A percentile compares a stretch with the other conserved stretches of the same genome.
These are phyloP conservation scores for Acleris holmiana DNA, from an alignment of 2,888 invertebrate genomes.

Conservation along the genomic window DNA sequence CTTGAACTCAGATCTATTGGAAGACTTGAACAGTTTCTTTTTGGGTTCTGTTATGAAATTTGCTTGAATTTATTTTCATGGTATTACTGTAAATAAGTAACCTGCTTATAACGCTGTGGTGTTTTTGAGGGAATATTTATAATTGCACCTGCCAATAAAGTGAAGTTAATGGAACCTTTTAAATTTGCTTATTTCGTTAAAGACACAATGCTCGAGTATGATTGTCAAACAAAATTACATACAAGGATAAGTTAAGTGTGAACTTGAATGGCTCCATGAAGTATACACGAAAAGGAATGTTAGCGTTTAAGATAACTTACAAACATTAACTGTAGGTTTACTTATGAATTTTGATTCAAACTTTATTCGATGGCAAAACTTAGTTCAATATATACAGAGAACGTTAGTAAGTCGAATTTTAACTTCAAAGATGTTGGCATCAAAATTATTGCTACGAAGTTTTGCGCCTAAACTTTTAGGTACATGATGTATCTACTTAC, in stretches of 20 bases:
- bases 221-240: not conserved
- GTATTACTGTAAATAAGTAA: too few species aligned
- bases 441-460: slow-evolving; percentile 79
- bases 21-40: too few species aligned
- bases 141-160: too few species aligned
- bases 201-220: not conserved
- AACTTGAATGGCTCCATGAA: not conserved
- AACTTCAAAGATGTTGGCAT: slow-evolving; percentile 77
- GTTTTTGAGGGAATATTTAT: too few species aligned
- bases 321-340: slow-evolving; percentile 58
- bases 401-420: slow-evolving; percentile 64
- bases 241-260: not conserved
- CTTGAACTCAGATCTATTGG: too few species aligned
- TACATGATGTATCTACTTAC: slow-evolving; percentile 81
- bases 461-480: slow-evolving; percentile 73
- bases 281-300: slow-evolving; percentile 70
- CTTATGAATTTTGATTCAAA: slow-evolving; percentile 63
- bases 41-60: too few species aligned
- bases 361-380: slow-evolving; percentile 60
- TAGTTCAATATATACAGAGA: slow-evolving; percentile 75
- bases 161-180: too few species aligned
- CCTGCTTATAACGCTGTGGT: too few species aligned
- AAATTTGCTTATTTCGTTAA: not conserved
- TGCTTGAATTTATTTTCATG: too few species aligned
- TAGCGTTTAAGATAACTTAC: slow-evolving; percentile 79